Evolutionary conservation across 2,113 vertebrate genomes (phyloP).

Genomic region (Illadopsis cleaveri): DNA sequence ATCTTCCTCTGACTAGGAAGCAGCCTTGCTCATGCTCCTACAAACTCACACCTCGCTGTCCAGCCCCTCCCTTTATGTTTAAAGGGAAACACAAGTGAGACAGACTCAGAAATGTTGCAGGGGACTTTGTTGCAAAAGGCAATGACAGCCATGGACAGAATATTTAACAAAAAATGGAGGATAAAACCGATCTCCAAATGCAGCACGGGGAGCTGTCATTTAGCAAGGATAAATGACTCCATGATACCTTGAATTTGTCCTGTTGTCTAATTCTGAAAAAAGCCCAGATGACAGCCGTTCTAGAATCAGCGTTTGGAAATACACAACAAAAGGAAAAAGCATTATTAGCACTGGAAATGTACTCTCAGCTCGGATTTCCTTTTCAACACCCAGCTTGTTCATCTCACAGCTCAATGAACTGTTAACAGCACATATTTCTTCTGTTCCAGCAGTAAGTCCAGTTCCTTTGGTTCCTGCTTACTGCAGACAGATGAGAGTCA

Average conservation of each 20-base stretch:
- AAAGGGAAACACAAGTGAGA: background rate
- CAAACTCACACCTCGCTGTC: background rate
- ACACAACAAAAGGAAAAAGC: conserved; percentile 65
- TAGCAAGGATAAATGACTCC: conserved; percentile 20
- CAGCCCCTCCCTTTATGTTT: background rate
- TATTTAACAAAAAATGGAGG: background rate
- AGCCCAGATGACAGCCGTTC: conserved; percentile 8
- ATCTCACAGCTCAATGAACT: conserved; percentile 83
- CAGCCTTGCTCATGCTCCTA: background rate
- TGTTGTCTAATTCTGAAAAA: conserved; percentile 65
- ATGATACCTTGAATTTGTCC: conserved; percentile 51
- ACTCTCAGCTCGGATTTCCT: conserved; percentile 70
- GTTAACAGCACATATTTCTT: conserved; percentile 79
- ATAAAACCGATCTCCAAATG: conserved; percentile 5
- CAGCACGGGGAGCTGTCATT: conserved; percentile 3
- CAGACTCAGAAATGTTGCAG: background rate
- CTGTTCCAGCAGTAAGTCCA: conserved; percentile 70
- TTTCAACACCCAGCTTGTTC: conserved; percentile 76
- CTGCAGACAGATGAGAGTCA: conserved; percentile 66
- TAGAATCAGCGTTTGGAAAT: conserved; percentile 66
- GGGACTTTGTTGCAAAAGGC: background rate
- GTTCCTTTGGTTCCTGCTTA: conserved; percentile 60
- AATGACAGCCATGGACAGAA: background rate
- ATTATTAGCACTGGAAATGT: conserved; percentile 75
- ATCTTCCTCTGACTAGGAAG: background rate